Conservation (phyloP, 2,888 invertebrate species). For the Choreutis nemorana region DNA sequence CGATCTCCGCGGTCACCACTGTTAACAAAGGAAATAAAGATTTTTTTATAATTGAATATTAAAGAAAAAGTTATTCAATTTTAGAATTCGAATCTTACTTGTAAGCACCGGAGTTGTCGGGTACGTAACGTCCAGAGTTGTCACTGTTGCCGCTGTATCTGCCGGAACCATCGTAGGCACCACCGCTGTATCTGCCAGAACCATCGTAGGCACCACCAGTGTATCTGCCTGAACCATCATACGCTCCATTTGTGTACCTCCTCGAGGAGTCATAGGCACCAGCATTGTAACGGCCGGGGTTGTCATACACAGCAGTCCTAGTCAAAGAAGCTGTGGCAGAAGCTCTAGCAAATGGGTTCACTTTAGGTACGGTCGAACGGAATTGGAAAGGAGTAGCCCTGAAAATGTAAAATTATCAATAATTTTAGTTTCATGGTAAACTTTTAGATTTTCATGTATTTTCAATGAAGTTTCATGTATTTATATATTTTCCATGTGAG, state of each 20-base stretch:
- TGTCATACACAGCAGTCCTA: slow-evolving; percentile 21
- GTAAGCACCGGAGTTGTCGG: slow-evolving; percentile 37
- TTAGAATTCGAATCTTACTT: slow-evolving; percentile 25
- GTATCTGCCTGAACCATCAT: slow-evolving; percentile 27
- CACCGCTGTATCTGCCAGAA: slow-evolving; percentile 23
- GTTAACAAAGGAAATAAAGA: neutral
- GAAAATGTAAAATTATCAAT: too few species aligned
- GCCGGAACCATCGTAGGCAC: slow-evolving; percentile 12
- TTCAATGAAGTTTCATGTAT: too few species aligned
- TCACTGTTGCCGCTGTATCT: slow-evolving; percentile 20
- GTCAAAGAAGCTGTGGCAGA: too few species aligned
- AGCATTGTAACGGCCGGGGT: slow-evolving; percentile 24
- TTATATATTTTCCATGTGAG: too few species aligned
- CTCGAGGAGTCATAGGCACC: slow-evolving; percentile 23
- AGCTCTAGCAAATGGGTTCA: slow-evolving; percentile 12
- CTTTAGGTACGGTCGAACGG: slow-evolving; percentile 5
- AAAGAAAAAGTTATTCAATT: neutral
- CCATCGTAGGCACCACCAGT: slow-evolving; percentile 20
- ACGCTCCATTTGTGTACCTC: slow-evolving; percentile 21
- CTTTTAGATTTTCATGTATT: too few species aligned
- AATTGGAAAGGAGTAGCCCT: slow-evolving; percentile 22
- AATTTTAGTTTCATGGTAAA: too few species aligned
- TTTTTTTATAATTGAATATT: neutral
- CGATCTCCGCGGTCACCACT: slow-evolving; percentile 49
- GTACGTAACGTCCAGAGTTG: slow-evolving; percentile 27